A percentile compares a stretch with the other conserved stretches of the same genome.
Evolutionary conservation across 2,113 vertebrate species (phyloP).

Genomic region (Rattus norvegicus): DNA sequence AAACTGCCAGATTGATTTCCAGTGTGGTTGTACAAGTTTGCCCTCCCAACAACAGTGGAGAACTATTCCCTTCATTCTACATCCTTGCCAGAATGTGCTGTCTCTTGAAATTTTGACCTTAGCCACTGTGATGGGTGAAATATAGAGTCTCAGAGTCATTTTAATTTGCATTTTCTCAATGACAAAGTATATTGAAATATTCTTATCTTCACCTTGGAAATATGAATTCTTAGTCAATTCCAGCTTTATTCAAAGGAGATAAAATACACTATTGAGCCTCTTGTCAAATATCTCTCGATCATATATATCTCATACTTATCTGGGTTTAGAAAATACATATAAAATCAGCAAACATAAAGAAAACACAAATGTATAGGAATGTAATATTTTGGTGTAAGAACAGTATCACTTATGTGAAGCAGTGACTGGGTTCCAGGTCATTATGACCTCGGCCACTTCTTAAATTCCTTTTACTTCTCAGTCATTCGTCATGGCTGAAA

Average conservation of each 20-base stretch:
- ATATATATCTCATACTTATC: neutral
- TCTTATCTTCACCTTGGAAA: neutral
- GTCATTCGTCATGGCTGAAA: neutral
- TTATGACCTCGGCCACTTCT: neutral
- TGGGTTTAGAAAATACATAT: neutral
- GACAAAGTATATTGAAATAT: neutral
- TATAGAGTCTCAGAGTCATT: no score
- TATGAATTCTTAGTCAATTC: neutral
- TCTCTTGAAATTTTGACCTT: no score
- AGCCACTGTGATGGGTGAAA: no score
- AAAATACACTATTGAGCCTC: neutral
- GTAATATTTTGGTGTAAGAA: neutral
- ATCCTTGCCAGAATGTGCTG: no score
- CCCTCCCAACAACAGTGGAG: no score
- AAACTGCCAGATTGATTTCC: no score
- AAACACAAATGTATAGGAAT: neutral
- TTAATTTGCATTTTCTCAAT: no score
- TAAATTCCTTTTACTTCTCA: neutral
- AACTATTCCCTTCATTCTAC: no score
- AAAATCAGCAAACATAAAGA: neutral
- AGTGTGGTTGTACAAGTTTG: no score
- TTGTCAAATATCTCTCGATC: no score
- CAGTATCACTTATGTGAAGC: neutral
- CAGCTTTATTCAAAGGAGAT: neutral
- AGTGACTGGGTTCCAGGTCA: neutral